Evolutionary conservation across 2,888 invertebrate species (phyloP), one percentile per base, ranked within the genome.

Genomic region (Oligia strigilis): DNA sequence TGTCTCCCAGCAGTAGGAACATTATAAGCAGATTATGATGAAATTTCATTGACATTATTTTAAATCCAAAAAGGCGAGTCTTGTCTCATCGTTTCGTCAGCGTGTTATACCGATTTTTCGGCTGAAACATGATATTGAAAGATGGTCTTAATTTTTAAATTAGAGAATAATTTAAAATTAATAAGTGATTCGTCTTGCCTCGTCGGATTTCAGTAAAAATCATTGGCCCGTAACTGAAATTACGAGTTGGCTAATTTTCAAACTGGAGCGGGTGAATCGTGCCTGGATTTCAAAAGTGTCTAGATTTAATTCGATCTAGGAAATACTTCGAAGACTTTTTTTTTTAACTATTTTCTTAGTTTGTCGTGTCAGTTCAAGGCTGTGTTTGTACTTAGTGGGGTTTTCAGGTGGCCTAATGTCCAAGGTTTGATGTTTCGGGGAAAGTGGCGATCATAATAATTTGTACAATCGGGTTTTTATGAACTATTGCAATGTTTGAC

Each of bases 311-410:
- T 67, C 9, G 46, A 11, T 69, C 67, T 76, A 64, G 55, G 58
- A 52, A 75, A 76, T 43, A 64, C 23, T 43, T 40, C 43, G 11
- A 29, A 14, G 49, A 4, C 2, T 17, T 62, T 80, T 62, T 62
- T 80, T 65, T 0, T 0, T 0, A 2, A 0, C 40, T 19, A n/a
- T 49, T 74, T 77, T 60, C 29, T 43, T 55, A 5, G 13, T 52
- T 43, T 6, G 19, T 74, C 60, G 74, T 77, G 72, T 79, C 66
- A 55, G 36, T 82, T 84, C 86, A 89, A 89, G 88, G 85, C 29
- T 71, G n/a, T 58, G 17, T 66, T 49, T 29, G 62, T 58, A 60
- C 4, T 52, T 23, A 11, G 67, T 72, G 17, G 4, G 29, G 67
- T 80, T 86, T 81, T 84, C 17, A 77, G 11, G 2, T 65, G 46